Conservation (phyloP, 2,888 invertebrate genomes). For the Philaethria dido region DNA sequence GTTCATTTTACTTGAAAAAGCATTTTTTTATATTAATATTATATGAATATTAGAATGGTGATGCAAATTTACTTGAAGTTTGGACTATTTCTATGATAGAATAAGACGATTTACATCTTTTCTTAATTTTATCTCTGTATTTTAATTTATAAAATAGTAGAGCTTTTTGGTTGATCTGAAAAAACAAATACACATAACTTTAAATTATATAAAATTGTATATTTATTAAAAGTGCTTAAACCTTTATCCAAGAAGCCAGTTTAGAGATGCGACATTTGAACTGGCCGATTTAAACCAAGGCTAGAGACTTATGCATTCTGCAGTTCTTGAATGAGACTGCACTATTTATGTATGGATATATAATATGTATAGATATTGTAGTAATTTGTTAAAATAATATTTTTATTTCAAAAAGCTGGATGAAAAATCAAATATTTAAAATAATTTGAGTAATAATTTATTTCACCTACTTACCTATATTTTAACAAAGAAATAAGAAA, state of each 20-base stretch:
- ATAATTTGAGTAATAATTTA: too few species aligned
- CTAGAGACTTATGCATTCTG: slow-evolving; percentile 50
- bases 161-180: too few species aligned
- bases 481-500: too few species aligned
- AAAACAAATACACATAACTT: too few species aligned
- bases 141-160: too few species aligned
- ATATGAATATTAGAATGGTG: not conserved
- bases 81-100: not conserved
- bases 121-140: not conserved
- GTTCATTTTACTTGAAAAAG: not conserved
- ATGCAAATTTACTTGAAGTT: not conserved
- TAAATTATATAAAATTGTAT: not conserved
- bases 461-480: too few species aligned
- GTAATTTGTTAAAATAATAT: too few species aligned
- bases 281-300: slow-evolving; percentile 52
- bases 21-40: not conserved
- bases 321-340: slow-evolving; percentile 38
- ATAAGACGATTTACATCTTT: not conserved
- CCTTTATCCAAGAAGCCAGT: slow-evolving; percentile 34
- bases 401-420: too few species aligned
- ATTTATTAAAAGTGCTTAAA: slow-evolving; percentile 19
- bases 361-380: not conserved
- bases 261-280: slow-evolving; percentile 56
- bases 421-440: too few species aligned
- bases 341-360: slow-evolving; percentile 14